These are phyloP conservation scores for Thaumatotibia leucotreta DNA, from an alignment of 1,140 invertebrate genomes.

Conservation along the genomic window DNA sequence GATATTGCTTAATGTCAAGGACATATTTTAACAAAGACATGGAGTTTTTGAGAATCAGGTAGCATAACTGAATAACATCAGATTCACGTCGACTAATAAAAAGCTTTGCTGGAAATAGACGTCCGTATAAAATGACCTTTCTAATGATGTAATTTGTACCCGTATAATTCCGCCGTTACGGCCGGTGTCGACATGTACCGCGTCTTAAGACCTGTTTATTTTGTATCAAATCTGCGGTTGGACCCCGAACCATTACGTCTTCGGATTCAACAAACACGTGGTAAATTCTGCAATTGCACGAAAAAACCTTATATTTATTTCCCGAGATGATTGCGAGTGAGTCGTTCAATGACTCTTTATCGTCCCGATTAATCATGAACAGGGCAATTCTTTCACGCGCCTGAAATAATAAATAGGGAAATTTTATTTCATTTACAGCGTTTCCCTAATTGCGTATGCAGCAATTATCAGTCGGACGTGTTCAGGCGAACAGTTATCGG, in stretches of 20 bases:
- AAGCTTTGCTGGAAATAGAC: conserved; percentile 22
- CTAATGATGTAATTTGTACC: conserved; percentile 52
- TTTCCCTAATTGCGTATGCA: conserved; percentile 57
- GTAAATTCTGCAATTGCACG: conserved; percentile 24
- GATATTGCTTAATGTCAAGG: background rate
- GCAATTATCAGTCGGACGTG: conserved; percentile 51
- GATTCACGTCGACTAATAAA: conserved; percentile 17
- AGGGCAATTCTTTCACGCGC: conserved; percentile 40
- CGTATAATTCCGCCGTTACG: conserved; percentile 49
- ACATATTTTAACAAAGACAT: background rate
- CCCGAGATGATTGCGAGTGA: conserved; percentile 34
- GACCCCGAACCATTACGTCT: background rate
- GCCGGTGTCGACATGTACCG: conserved; percentile 29
- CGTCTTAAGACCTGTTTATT: conserved; percentile 10
- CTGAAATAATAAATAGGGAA: conserved; percentile 21
- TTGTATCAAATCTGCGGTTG: conserved; percentile 8
- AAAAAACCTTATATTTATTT: background rate
- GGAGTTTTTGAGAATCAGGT: background rate
- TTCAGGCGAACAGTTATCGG: conserved; percentile 41
- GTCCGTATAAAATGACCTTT: conserved; percentile 29
- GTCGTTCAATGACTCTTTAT: conserved; percentile 53
- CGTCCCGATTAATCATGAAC: conserved; percentile 51
- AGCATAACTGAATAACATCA: conserved; percentile 7
- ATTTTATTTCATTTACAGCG: conserved; percentile 56
- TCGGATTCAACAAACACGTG: background rate